Evolutionary conservation across 2,888 invertebrate species (phyloP).

Genomic region (Melikaiella ostensackeni): DNA sequence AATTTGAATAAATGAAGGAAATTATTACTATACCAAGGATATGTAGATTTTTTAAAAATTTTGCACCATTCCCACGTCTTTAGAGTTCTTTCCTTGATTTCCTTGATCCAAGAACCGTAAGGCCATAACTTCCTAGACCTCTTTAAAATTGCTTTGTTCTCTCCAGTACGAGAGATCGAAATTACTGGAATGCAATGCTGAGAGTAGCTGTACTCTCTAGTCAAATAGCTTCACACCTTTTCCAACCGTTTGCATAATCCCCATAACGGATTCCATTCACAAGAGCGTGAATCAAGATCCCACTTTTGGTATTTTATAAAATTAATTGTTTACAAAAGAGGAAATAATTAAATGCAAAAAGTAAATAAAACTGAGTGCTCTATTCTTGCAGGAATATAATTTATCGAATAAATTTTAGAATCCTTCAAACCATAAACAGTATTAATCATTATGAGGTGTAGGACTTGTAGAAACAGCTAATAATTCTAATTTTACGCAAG

Average conservation of each 20-base stretch:
- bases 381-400: neutral
- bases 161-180: neutral
- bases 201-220: slow-evolving; percentile 9
- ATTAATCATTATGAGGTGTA: neutral
- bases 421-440: neutral
- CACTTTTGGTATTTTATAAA: neutral
- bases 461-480: neutral
- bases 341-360: neutral
- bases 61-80: slow-evolving; percentile 2
- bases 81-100: neutral
- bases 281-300: neutral
- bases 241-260: neutral
- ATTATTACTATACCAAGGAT: neutral
- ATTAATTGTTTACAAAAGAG: neutral
- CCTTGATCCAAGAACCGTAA: neutral
- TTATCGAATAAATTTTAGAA: neutral
- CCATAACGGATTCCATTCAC: neutral
- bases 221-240: neutral
- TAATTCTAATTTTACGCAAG: slow-evolving; percentile 28
- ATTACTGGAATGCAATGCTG: slow-evolving; percentile 7
- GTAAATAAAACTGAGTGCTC: neutral
- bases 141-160: slow-evolving; percentile 17
- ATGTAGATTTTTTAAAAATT: neutral
- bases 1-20: neutral
- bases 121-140: slow-evolving; percentile 2